These are phyloP conservation scores for Pangasius krempfi DNA, from an alignment of 2,797 vertebrate species.

Conservation along the genomic window DNA sequence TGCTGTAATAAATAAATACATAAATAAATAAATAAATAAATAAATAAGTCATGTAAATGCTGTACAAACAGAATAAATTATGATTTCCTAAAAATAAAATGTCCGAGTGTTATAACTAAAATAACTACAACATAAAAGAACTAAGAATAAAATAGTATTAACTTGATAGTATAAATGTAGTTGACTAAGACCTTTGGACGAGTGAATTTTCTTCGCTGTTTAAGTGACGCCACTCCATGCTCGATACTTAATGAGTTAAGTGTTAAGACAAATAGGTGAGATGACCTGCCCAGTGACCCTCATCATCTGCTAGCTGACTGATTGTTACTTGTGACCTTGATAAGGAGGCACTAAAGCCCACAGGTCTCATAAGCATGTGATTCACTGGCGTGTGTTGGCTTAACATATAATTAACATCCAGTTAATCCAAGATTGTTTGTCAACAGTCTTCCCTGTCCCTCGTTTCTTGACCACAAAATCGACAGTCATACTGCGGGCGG, in stretches of 20 bases:
- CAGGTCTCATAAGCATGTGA: conserved; percentile 73
- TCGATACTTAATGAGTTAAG: not conserved
- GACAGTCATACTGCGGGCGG: conserved; percentile 78
- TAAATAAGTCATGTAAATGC: not conserved
- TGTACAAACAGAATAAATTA: not conserved
- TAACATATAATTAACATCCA: conserved; percentile 83
- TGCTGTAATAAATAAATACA: too few relatives aligned
- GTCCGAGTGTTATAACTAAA: too few relatives aligned
- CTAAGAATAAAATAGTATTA: not conserved
- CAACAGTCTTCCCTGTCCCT: conserved; percentile 74
- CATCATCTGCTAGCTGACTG: conserved; percentile 65
- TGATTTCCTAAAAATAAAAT: not conserved
- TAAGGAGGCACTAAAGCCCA: conserved; percentile 73
- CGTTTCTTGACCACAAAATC: conserved; percentile 75
- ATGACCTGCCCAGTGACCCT: conserved; percentile 44
- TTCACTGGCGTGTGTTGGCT: conserved; percentile 72
- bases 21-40: too few relatives aligned
- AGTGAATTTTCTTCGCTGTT: not conserved
- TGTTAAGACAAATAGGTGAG: conserved; percentile 43
- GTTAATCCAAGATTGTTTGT: conserved; percentile 82
- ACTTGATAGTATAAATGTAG: not conserved
- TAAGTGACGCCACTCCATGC: not conserved
- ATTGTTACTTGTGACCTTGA: conserved; percentile 78
- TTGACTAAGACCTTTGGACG: not conserved
- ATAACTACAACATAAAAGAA: too few relatives aligned